phyloP scores from a whole-genome alignment of 1,140 invertebrate species.

The Forficula auricularia region DNA sequence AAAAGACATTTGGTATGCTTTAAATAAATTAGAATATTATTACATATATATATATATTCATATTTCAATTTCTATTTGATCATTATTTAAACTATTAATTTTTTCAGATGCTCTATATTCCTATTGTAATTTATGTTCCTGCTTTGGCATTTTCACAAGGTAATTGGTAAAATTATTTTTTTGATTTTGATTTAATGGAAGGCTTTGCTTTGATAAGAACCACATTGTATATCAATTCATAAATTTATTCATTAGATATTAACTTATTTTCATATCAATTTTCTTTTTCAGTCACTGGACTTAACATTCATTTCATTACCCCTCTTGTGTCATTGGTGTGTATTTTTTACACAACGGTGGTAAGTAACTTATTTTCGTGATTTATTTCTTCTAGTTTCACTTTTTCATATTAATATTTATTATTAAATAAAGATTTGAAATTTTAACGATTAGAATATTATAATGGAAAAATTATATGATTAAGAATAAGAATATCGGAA shows the following conservation, averaged over 20 bases:
- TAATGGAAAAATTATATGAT: too few species aligned
- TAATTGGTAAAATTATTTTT: slow-evolving; percentile 21
- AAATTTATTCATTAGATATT: too few species aligned
- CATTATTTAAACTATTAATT: slow-evolving; percentile 3
- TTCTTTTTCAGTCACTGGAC: slow-evolving; percentile 12
- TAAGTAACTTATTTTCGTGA: too few species aligned
- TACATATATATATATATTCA: too few species aligned
- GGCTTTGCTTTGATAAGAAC: not conserved
- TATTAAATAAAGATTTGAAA: too few species aligned
- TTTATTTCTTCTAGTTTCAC: too few species aligned
- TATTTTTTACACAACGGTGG: slow-evolving; percentile 14
- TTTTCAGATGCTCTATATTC: slow-evolving; percentile 54
- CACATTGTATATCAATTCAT: too few species aligned
- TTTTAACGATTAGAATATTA: too few species aligned
- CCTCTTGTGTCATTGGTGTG: slow-evolving; percentile 13
- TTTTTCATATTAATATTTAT: too few species aligned
- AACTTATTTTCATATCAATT: slow-evolving; percentile 2
- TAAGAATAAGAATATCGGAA: too few species aligned
- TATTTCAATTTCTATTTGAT: not conserved
- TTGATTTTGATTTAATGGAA: slow-evolving; percentile 7
- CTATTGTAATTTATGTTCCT: slow-evolving; percentile 78
- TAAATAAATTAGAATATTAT: too few species aligned
- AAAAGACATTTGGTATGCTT: too few species aligned
- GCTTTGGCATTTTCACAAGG: slow-evolving; percentile 77
- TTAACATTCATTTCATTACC: slow-evolving; percentile 10